A percentile compares a stretch with the other conserved stretches of the same genome.
These are phyloP conservation scores for Cetonia aurata DNA, from an alignment of 2,888 invertebrate species.

Conservation along the genomic window DNA sequence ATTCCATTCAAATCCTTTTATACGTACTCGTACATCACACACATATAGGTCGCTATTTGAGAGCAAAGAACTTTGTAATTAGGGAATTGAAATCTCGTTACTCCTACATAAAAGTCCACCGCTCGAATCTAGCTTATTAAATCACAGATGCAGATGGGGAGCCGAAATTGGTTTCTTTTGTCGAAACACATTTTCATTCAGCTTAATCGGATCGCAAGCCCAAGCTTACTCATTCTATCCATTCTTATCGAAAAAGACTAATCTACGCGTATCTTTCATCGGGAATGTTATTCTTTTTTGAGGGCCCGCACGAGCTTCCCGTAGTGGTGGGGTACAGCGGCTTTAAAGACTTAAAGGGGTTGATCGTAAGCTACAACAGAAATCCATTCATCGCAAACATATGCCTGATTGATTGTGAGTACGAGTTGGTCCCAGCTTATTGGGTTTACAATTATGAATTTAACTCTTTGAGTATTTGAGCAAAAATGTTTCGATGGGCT, in stretches of 20 bases:
- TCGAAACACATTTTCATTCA: conserved; percentile 57
- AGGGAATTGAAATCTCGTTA: conserved; percentile 49
- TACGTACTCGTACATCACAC: too few relatives aligned
- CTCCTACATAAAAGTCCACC: conserved; percentile 38
- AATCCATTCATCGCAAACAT: too few relatives aligned
- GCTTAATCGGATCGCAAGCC: conserved; percentile 58
- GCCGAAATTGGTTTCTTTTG: conserved; percentile 57
- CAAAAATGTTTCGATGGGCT: too few relatives aligned
- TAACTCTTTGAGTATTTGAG: too few relatives aligned
- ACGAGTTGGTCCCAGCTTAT: too few relatives aligned
- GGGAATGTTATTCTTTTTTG: conserved; percentile 39
- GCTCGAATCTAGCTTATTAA: conserved; percentile 48
- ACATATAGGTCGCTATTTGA: too few relatives aligned
- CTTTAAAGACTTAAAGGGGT: conserved; percentile 28
- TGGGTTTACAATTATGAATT: too few relatives aligned
- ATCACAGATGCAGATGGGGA: conserved; percentile 59
- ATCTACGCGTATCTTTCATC: conserved; percentile 45
- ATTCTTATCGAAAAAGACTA: conserved; percentile 51
- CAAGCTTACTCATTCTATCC: conserved; percentile 56
- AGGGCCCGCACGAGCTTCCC: background rate
- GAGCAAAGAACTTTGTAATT: conserved; percentile 38
- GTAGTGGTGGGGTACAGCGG: background rate
- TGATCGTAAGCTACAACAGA: background rate
- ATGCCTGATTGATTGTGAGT: too few relatives aligned
- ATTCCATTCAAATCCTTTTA: too few relatives aligned